A percentile compares a stretch with the other conserved stretches of the same genome.
phyloP scores from a whole-genome alignment of 2,888 invertebrate genomes.

The Cheilosia variabilis region DNA sequence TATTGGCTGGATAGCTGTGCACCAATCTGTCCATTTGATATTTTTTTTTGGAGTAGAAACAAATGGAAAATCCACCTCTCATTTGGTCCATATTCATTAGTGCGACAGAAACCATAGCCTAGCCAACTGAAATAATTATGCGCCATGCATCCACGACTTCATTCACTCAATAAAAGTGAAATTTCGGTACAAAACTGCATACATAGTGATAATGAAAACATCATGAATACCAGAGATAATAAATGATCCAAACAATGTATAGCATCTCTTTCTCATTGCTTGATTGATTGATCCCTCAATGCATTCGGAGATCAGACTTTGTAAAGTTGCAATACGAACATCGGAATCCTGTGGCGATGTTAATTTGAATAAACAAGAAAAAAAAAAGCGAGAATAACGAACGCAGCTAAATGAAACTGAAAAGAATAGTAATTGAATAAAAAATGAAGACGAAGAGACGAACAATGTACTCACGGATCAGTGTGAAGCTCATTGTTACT shows the following conservation, averaged over 20 bases:
- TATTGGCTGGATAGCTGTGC: too few relatives aligned
- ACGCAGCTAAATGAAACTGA: constrained; percentile 25
- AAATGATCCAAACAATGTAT: constrained; percentile 31
- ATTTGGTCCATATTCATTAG: too few relatives aligned
- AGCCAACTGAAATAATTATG: too few relatives aligned
- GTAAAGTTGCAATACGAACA: constrained; percentile 15
- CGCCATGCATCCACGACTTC: not conserved
- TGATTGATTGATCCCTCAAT: constrained; percentile 48
- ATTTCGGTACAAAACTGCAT: constrained; percentile 21
- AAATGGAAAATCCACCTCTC: too few relatives aligned
- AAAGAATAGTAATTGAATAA: constrained; percentile 40
- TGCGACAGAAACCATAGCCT: too few relatives aligned
- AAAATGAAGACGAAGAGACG: constrained; percentile 7
- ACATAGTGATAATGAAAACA: constrained; percentile 33
- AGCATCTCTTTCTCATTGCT: constrained; percentile 25
- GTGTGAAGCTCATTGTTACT: constrained; percentile 24
- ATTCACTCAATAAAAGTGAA: constrained; percentile 31
- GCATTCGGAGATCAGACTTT: constrained; percentile 39
- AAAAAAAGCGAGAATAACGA: not conserved
- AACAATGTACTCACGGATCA: constrained; percentile 25
- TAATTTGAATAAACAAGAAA: constrained; percentile 54
- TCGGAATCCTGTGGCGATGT: constrained; percentile 50
- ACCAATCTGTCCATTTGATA: too few relatives aligned
- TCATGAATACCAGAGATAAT: constrained; percentile 30
- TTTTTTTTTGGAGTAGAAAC: too few relatives aligned